A percentile compares a stretch with the other conserved stretches of the same genome.
These are phyloP conservation scores for Acanthurus tractus DNA, from an alignment of 2,797 vertebrate genomes.

Conservation along the genomic window DNA sequence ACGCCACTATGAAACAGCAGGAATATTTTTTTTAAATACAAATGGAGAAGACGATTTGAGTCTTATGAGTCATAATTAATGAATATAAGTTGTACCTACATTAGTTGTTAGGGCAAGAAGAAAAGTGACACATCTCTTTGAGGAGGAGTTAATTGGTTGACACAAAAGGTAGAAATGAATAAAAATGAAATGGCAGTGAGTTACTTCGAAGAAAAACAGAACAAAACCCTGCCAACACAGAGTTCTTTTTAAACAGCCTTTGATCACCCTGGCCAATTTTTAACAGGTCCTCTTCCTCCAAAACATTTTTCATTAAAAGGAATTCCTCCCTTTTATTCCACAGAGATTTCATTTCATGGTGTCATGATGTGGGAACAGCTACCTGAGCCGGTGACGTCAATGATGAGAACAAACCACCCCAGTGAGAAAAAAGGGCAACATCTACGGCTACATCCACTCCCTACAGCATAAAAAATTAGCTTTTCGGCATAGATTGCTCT, in stretches of 20 bases:
- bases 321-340: conserved; percentile 6
- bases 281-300: conserved; percentile 6
- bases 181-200: not conserved
- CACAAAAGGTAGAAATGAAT: not conserved
- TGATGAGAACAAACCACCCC: conserved; percentile 5
- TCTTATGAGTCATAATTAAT: conserved; percentile 21
- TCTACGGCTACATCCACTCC: conserved; percentile 2
- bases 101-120: conserved; percentile 4
- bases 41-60: conserved; percentile 5
- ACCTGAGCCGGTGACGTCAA: conserved; percentile 30
- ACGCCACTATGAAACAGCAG: no score
- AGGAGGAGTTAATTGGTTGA: not conserved
- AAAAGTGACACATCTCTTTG: conserved; percentile 7
- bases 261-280: not conserved
- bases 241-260: conserved; percentile 10
- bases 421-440: not conserved
- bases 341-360: conserved; percentile 25
- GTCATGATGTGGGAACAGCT: conserved; percentile 4
- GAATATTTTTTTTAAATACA: not conserved
- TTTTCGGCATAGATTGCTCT: conserved; percentile 47
- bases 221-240: not conserved
- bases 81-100: not conserved
- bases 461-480: conserved; percentile 16
- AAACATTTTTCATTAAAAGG: conserved; percentile 13
- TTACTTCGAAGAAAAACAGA: not conserved